Evolutionary conservation across 1,140 invertebrate species (phyloP).

Genomic region (Lineus longissimus): DNA sequence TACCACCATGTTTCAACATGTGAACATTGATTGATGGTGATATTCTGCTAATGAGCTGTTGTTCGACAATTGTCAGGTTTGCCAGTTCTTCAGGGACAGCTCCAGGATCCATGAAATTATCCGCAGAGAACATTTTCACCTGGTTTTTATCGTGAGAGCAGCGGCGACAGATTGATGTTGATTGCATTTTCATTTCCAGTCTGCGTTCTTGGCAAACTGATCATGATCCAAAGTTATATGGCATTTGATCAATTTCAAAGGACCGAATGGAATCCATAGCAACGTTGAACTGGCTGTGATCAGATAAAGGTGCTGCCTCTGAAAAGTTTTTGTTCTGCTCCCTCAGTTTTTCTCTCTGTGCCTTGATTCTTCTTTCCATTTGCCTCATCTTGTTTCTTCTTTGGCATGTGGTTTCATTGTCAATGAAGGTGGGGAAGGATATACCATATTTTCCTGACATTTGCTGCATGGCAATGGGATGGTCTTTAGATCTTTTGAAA

Average conservation of each 20-base stretch:
- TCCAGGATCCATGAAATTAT: not conserved
- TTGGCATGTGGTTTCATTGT: no score
- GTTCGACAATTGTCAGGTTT: not conserved
- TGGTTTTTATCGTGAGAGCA: not conserved
- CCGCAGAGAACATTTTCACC: not conserved
- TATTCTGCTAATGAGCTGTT: not conserved
- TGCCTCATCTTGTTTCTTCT: not conserved
- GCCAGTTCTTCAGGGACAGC: not conserved
- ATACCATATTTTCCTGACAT: no score
- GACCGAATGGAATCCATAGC: not conserved
- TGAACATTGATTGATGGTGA: not conserved
- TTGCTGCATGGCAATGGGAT: no score
- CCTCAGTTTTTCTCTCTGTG: not conserved
- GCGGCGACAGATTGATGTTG: not conserved
- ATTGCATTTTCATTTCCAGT: not conserved
- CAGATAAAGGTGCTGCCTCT: not conserved
- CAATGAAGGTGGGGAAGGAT: no score
- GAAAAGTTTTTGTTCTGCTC: not conserved
- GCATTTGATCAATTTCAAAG: not conserved
- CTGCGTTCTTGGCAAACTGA: not conserved
- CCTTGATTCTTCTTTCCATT: not conserved
- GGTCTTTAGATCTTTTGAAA: no score
- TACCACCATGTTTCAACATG: not conserved
- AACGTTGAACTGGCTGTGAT: not conserved
- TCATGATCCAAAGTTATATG: not conserved